Percentiles rank a stretch among this genome's conserved stretches.
These are phyloP conservation scores for Natator depressus DNA, from an alignment of 2,113 vertebrate species.

Conservation along the genomic window DNA sequence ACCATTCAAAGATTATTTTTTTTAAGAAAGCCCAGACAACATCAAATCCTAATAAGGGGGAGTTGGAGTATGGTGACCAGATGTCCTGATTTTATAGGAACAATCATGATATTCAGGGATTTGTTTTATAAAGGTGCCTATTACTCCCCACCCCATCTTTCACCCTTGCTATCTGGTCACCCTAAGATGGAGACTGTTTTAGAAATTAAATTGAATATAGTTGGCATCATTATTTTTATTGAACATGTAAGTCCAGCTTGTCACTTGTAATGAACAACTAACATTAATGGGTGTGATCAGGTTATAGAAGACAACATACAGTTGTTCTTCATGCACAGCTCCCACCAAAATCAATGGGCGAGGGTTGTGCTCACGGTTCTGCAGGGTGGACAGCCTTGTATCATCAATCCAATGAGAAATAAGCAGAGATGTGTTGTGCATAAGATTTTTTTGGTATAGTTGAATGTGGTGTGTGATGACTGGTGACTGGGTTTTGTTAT, in stretches of 20 bases:
- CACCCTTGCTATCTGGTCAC: too few relatives aligned
- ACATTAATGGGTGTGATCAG: neutral
- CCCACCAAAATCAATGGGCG: neutral
- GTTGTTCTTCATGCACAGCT: neutral
- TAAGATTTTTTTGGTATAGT: neutral
- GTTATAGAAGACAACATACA: neutral
- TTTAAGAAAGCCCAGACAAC: conserved; percentile 18
- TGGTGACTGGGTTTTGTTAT: neutral
- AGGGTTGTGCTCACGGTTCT: neutral
- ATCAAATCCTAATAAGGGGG: conserved; percentile 10
- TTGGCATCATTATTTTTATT: neutral
- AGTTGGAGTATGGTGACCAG: neutral
- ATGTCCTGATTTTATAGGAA: too few relatives aligned
- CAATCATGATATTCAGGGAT: too few relatives aligned
- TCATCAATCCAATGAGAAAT: neutral
- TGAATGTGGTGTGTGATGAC: neutral
- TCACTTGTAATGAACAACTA: neutral
- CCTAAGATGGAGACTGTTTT: neutral
- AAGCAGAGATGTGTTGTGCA: neutral
- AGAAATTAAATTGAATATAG: conserved; percentile 37
- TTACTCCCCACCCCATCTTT: too few relatives aligned
- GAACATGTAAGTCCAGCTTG: conserved; percentile 24
- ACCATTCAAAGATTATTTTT: conserved; percentile 50
- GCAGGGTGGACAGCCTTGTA: neutral
- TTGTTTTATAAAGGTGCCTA: too few relatives aligned